Evolutionary conservation across 1,140 invertebrate species (phyloP), one percentile per base, ranked within the genome.

Genomic region (Onthophagus taurus): DNA sequence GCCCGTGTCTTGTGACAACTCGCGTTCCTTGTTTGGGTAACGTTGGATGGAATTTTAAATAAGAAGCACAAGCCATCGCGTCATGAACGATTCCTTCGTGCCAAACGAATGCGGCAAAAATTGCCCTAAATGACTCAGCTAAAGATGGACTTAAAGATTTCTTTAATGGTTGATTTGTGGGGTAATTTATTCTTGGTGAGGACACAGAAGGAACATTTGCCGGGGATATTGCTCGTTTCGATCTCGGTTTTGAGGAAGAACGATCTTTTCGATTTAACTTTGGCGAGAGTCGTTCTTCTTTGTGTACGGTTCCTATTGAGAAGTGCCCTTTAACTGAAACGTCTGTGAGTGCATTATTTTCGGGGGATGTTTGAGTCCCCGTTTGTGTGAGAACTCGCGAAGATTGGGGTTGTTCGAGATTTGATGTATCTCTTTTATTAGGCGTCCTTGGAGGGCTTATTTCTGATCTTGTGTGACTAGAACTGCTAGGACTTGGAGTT

Each of bases 71-170:
- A 0, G 93, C 91, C 83, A 97, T 97, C 4, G 92, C 92, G 64
- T 98, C 94, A 62, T 96, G 90, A 0, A 96, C 89, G 30, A 97
- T 85, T 1, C 89, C 92, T 72, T 97, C 92, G 64, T 98, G 94
- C 93, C 93, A 97, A 1, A 97, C 66, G 56, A 97, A 84, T 0
- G 94, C 91, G 0, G 93, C 92, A 68, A 97, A 99, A 0, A 96
- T 85, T 0, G 91, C 86, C 4, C 95, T 72, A 3, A 95, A 66
- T 56, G 89, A 88, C 64, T 98, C 92, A 0, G 91, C 92, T 12
- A 94, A 81, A 0, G 89, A 90, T 0, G 93, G 91, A 50, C 90
- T 88, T 57, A 96, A 78, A 0, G 89, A 91, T 53, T 86, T 76
- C 61, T 89, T 91, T 0, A 79, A 73, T 13, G 69, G 64, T 39